These are phyloP conservation scores for Mareca penelope DNA, from an alignment of 2,797 vertebrate species.

Conservation along the genomic window DNA sequence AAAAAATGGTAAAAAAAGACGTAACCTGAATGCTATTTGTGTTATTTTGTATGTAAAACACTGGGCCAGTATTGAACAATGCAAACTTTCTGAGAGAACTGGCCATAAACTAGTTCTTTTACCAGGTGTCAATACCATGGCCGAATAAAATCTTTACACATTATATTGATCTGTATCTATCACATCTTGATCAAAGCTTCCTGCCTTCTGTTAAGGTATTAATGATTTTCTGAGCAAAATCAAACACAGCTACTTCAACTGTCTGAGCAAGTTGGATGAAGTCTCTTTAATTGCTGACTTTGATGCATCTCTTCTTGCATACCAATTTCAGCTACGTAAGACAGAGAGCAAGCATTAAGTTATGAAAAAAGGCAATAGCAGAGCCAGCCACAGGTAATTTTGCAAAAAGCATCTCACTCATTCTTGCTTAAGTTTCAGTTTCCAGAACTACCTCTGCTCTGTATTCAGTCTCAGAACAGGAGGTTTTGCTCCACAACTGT, in stretches of 20 bases:
- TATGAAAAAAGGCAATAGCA: not conserved
- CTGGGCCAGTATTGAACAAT: not conserved
- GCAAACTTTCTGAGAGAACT: conserved; percentile 1
- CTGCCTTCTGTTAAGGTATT: conserved; percentile 71
- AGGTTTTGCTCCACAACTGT: not conserved
- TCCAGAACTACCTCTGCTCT: not conserved
- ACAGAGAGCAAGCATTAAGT: not conserved
- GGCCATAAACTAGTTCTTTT: conserved; percentile 2
- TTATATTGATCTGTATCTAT: conserved; percentile 76
- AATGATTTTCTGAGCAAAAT: conserved; percentile 78
- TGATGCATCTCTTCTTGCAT: conserved; percentile 62
- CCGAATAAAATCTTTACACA: conserved; percentile 66
- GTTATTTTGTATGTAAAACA: not conserved
- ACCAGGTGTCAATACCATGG: conserved; percentile 59
- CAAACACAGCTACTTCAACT: conserved; percentile 67
- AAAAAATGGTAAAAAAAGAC: not conserved
- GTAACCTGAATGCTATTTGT: not conserved
- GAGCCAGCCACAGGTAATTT: not conserved
- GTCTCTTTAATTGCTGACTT: conserved; percentile 75
- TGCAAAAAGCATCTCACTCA: not conserved
- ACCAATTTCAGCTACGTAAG: conserved; percentile 58
- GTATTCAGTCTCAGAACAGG: not conserved
- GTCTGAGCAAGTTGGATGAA: conserved; percentile 53
- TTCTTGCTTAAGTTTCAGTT: not conserved
- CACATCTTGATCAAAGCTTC: conserved; percentile 77